Base-by-base conservation (phyloP, 2,113 vertebrate genomes). In the Conger conger region DNA sequence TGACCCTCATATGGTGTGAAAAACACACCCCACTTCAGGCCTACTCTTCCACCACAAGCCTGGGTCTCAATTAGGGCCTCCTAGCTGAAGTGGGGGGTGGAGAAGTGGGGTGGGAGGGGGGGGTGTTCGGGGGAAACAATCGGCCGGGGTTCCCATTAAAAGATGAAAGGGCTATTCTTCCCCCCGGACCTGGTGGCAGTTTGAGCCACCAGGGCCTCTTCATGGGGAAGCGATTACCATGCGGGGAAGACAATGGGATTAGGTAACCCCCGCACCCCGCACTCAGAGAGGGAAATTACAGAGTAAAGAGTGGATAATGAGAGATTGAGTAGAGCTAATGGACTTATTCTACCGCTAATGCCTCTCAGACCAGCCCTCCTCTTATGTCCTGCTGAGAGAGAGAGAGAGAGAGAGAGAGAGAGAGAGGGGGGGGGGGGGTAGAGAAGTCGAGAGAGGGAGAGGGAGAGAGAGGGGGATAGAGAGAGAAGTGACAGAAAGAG, bases 301-400 rank as follows among this genome's bases (percentile, higher is more conserved):
- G 23, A 91, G 87, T 76, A 89, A 86, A 93, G 93, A 92, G 86
- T 82, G 92, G 89, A 93, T 96, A 96, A 96, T 95, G 92, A 93
- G 94, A 94, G 94, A 96, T 96, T 95, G 95, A 97, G 96, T 95
- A 93, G 94, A 92, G 90, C 95, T 96, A 96, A 97, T 95, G 93
- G 94, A 95, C 92, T 95, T 94, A 94, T 96, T 97, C 93, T 94
- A 91, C 93, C 92, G 95, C 93, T 94, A 94, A 96, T 76, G 80
- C 92, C 89, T 90, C 93, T 92, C 88, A 90, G 92, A 89, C 90
- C 81, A 91, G 91, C 27, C 85, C 76, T 57, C 84, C 38, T 76
- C 73, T n/a, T 73, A 23, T 89, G 68, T 33, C 87, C 85, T 33
- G 4, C 36, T 60, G 16, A 86, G 92, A 92, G 60, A 83, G 91